Percentiles rank a stretch among this genome's conserved stretches.
Conservation (phyloP, 2,113 vertebrate genomes). For the rabbit (Oryctolagus cuniculus) region mOryCun1.1 NC_091440.1:10318001-10318500, state of each 20-base stretch:
- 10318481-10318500: constrained; percentile 13
- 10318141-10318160: neutral
- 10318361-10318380: constrained; percentile 8
- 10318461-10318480: neutral
- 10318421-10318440: neutral
- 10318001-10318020: constrained; percentile 28
- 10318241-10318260: neutral
- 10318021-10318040: neutral
- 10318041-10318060: neutral
- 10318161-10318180: no score
- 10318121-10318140: neutral
- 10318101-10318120: neutral
- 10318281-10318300: neutral
- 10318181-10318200: neutral
- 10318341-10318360: neutral
- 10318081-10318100: neutral
- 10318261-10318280: neutral
- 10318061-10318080: neutral
- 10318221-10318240: neutral
- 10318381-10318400: constrained; percentile 34
- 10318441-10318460: neutral
- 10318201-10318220: neutral
- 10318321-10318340: neutral
- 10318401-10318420: neutral
- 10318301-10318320: neutral